phyloP scores from a whole-genome alignment of 2,888 invertebrate genomes.

The Mesorhabditis belari region DNA sequence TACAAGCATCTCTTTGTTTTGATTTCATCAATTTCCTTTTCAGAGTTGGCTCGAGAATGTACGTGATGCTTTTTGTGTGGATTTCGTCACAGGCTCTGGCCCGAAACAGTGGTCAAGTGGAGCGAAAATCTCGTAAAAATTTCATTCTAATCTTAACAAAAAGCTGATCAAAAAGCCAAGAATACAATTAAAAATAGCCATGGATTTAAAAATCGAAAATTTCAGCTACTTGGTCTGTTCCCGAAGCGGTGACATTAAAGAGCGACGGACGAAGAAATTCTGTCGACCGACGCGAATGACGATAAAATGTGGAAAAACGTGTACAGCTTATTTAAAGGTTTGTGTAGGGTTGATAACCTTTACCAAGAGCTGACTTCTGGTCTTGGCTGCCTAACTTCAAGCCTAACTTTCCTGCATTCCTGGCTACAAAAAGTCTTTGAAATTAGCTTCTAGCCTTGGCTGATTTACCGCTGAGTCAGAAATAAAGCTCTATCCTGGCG shows the following conservation, averaged over 20 bases:
- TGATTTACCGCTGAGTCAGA: no score
- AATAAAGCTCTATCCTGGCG: no score
- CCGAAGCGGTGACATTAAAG: slow-evolving; percentile 31
- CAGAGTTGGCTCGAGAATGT: slow-evolving; percentile 25
- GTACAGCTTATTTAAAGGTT: slow-evolving; percentile 33
- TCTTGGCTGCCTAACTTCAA: no score
- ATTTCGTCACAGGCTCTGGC: slow-evolving; percentile 31
- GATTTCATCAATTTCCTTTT: background rate
- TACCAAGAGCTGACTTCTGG: no score
- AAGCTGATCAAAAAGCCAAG: background rate
- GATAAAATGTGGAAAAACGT: slow-evolving; percentile 31
- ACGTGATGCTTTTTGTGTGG: slow-evolving; percentile 26
- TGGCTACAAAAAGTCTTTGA: no score
- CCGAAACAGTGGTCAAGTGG: slow-evolving; percentile 33
- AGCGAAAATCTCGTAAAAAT: slow-evolving; percentile 8
- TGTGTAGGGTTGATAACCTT: no score
- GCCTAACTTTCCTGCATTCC: no score
- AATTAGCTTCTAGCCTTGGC: no score
- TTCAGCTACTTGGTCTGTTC: slow-evolving; percentile 26
- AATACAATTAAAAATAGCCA: background rate
- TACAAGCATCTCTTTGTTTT: background rate
- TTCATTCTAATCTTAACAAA: background rate
- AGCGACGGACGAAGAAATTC: slow-evolving; percentile 31
- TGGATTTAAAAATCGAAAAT: background rate
- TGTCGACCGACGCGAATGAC: slow-evolving; percentile 26